A percentile compares a stretch with the other conserved stretches of the same genome.
Conservation (phyloP, 2,888 invertebrate genomes). For the Epistrophe eligans region DNA sequence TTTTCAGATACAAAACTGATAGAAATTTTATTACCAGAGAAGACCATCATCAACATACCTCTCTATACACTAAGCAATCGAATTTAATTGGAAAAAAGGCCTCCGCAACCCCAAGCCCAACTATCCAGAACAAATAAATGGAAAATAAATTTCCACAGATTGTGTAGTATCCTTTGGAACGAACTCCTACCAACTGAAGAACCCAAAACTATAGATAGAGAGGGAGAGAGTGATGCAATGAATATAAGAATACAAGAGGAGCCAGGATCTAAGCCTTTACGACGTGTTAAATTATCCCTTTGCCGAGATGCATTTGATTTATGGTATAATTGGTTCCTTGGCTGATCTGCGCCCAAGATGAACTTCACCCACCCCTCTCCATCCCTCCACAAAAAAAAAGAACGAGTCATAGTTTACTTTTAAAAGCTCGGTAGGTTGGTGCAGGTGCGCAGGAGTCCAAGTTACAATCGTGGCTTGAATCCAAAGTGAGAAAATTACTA, state of each 20-base stretch:
- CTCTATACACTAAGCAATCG: constrained; percentile 46
- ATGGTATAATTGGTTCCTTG: constrained; percentile 72
- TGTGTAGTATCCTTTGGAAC: constrained; percentile 34
- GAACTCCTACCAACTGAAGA: constrained; percentile 9
- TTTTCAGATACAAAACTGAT: constrained; percentile 12
- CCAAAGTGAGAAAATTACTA: constrained; percentile 72
- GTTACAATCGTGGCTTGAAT: constrained; percentile 55
- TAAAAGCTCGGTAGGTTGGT: constrained; percentile 12
- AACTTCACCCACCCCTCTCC: not conserved
- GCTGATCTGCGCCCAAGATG: constrained; percentile 31
- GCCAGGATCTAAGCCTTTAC: constrained; percentile 32
- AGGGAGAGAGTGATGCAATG: not conserved
- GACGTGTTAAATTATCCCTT: constrained; percentile 71
- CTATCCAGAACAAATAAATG: constrained; percentile 66
- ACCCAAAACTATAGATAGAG: not conserved
- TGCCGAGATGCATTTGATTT: constrained; percentile 69
- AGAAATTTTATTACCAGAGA: constrained; percentile 57
- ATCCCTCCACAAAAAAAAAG: not conserved
- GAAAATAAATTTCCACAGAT: constrained; percentile 64
- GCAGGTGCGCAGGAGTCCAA: constrained; percentile 53
- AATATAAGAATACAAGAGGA: too few species aligned
- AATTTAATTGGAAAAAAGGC: constrained; percentile 72
- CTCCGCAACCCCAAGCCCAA: constrained; percentile 17
- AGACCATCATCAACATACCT: constrained; percentile 53
- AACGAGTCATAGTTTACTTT: constrained; percentile 32